phyloP scores from a whole-genome alignment of 2,888 invertebrate species.

The Drosophila mimica region DNA sequence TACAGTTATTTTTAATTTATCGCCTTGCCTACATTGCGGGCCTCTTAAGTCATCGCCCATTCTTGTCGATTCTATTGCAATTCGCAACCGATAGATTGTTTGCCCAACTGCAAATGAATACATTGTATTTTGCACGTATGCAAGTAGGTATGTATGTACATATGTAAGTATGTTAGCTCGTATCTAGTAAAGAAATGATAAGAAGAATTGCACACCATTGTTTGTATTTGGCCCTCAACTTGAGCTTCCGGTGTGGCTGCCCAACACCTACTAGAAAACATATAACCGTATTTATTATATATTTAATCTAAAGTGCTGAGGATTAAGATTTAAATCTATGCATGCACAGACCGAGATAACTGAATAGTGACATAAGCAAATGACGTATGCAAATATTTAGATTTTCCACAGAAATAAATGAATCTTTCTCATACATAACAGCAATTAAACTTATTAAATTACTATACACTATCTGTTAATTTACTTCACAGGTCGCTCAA shows the following conservation, averaged over 20 bases:
- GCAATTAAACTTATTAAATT: background rate
- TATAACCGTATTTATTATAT: slow-evolving; percentile 14
- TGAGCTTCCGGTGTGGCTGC: slow-evolving; percentile 23
- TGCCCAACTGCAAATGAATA: background rate
- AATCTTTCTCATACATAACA: background rate
- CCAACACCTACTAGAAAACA: background rate
- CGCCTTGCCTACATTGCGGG: slow-evolving; percentile 44
- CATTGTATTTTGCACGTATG: background rate
- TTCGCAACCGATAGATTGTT: background rate
- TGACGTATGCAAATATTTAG: too few species aligned
- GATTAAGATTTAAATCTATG: slow-evolving; percentile 1
- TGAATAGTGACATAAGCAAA: background rate
- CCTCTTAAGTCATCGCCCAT: slow-evolving; percentile 41
- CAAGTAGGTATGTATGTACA: background rate
- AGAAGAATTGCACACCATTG: slow-evolving; percentile 12
- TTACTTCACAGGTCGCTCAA: background rate
- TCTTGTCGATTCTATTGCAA: slow-evolving; percentile 23
- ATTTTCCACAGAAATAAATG: background rate
- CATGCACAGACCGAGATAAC: slow-evolving; percentile 2
- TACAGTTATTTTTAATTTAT: slow-evolving; percentile 52
- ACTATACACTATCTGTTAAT: background rate
- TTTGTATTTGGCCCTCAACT: slow-evolving; percentile 21
- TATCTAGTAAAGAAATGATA: slow-evolving; percentile 21
- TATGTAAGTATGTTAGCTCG: background rate
- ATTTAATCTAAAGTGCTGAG: slow-evolving; percentile 35